A percentile compares a stretch with the other conserved stretches of the same genome.
phyloP scores from a whole-genome alignment of 1,140 invertebrate genomes.

The Drosophila melanica region DNA sequence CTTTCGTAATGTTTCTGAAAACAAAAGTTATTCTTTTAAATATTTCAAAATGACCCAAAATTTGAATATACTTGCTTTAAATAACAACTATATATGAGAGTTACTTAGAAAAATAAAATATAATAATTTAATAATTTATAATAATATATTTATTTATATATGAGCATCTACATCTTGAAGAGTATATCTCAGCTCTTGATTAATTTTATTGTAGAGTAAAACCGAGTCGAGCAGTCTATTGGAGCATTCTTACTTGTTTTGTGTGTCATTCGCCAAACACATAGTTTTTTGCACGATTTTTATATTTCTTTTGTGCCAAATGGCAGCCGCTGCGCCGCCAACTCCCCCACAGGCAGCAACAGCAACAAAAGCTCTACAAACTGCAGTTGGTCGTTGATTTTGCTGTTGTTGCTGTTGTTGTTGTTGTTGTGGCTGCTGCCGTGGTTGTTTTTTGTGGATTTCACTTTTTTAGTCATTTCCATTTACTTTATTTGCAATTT shows the following conservation, averaged over 20 bases:
- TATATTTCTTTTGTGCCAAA: conserved; percentile 42
- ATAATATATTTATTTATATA: background rate
- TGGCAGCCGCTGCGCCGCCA: conserved; percentile 29
- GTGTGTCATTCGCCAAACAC: conserved; percentile 41
- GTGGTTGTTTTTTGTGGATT: conserved; percentile 56
- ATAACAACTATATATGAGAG: no score
- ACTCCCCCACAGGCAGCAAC: conserved; percentile 41
- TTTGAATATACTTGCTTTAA: no score
- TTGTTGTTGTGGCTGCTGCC: conserved; percentile 6
- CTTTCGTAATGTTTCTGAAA: background rate
- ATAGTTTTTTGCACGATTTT: conserved; percentile 26
- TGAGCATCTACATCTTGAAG: background rate
- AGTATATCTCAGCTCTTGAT: background rate
- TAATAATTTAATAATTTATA: background rate
- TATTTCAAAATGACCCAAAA: no score
- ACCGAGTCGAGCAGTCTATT: background rate
- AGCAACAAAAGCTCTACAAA: conserved; percentile 33
- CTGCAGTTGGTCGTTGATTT: conserved; percentile 34
- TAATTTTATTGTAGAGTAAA: conserved; percentile 7
- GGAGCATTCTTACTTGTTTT: conserved; percentile 26
- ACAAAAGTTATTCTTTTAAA: no score
- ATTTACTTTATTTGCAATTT: conserved; percentile 64
- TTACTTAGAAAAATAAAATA: background rate
- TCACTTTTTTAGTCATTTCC: conserved; percentile 65
- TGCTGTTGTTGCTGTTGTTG: conserved; percentile 7